Evolutionary conservation across 1,140 invertebrate genomes (phyloP), one percentile per base, ranked within the genome.

Genomic region (Drosophila bocqueti): DNA sequence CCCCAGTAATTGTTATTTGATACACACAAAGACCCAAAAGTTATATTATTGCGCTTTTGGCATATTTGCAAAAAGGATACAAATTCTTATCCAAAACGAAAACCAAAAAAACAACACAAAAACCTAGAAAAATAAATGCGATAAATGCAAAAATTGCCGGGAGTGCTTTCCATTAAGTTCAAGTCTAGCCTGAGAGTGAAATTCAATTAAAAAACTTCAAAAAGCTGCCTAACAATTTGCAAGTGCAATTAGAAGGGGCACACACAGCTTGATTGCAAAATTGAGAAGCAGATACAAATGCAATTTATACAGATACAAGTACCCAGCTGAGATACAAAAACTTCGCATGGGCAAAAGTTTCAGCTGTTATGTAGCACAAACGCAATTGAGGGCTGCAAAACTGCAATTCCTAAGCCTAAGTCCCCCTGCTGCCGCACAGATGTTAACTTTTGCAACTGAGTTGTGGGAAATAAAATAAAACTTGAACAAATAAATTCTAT

Each of bases 161-260:
- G 40, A 50, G 40, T 43, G 29, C 24, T 29, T 49, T 50, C 21
- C 6, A 36, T 49, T 50, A 13, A 29, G 34, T 24, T 16, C 7
- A 36, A 26, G 43, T 18, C 31, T 49, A 29, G 66, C 13, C 55
- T 15, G 31, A 40, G 71, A 36, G 10, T 55, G 55, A 74, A 74
- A 74, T 74, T 74, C 71, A 74, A 74, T 74, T 74, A 74, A 50
- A 38, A 74, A 74, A 73, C 68, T 74, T 73, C 11, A 52, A 74
- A 74, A 52, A 73, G 55, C 55, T 34, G 24, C 54, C 54, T 24
- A 73, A 73, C 71, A 73, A 50, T 74, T 73, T 61, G 34, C 45
- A 74, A 73, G 67, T 73, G 67, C 71, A 74, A 74, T 74, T 74
- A 73, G 71, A 61, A 16, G 29, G 40, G 50, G 45, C 15, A 36